Base-by-base conservation (phyloP, 2,113 vertebrate genomes). In the Urocitellus parryii region DNA sequence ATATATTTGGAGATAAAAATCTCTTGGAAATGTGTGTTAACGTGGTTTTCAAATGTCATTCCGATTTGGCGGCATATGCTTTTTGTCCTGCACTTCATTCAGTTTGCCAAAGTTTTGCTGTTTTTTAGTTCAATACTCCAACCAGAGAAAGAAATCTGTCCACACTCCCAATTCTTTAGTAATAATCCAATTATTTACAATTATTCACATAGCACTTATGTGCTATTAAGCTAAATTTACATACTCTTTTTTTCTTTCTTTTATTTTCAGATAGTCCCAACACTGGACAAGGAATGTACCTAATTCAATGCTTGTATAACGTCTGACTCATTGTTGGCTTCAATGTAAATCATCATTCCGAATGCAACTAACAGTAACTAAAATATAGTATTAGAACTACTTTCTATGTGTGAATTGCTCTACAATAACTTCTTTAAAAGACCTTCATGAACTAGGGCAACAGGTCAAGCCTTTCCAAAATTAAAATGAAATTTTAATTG, bases 111-210 rank as follows among this genome's bases (percentile, higher is more conserved):
- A 96, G 80, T 73, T 86, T 65, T 53, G 77, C 84, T 94, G 78
- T 63, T 90, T 95, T 95, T 95, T 39, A 90, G 84, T 96, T 65
- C 39, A 96, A 82, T 79, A 81, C 37, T 85, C 94, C 48, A 96
- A 91, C 92, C 89, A 88, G 91, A 96, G 84, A 67, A 88, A 95
- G 74, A 70, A 74, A 74, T 88, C 78, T 92, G 72, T 53, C 88
- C 94, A 92, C 20, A 85, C 70, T 88, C 63, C 27, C 85, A 96
- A 94, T 92, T 94, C 90, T 90, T 96, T 53, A 85, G 88, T 76
- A 95, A 96, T 96, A 95, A 96, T 96, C 90, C 78, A 96, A 94
- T 97, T 96, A 96, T 95, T 90, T 92, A 88, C 74, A 95, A 96
- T 94, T 90, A 97, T 91, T 96, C 94, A 81, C 81, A 96, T 74